Percentiles rank a stretch among this genome's conserved stretches.
Evolutionary conservation across 2,888 invertebrate species (phyloP).

Genomic region (Sphaerophoria taeniata): DNA sequence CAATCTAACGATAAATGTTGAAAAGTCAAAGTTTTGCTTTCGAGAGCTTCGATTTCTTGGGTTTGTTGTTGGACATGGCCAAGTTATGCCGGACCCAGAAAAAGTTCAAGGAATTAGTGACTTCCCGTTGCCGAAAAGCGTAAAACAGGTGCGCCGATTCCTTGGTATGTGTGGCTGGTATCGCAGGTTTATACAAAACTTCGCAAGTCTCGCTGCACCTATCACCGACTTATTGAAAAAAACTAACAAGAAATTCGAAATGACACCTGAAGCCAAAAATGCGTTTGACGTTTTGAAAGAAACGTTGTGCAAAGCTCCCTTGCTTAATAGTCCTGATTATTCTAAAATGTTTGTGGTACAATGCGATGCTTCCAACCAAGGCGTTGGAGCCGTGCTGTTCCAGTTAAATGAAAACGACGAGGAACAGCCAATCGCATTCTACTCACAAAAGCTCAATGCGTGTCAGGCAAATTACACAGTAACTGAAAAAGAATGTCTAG

Average conservation of each 20-base stretch:
- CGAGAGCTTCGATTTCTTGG: slow-evolving; percentile 41
- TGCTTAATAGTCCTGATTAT: slow-evolving; percentile 52
- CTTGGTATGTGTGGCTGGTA: slow-evolving; percentile 73
- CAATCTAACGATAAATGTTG: slow-evolving; percentile 54
- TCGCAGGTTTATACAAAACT: slow-evolving; percentile 28
- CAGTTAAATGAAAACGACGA: slow-evolving; percentile 34
- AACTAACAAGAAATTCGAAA: slow-evolving; percentile 6
- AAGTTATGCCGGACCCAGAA: slow-evolving; percentile 42
- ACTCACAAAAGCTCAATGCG: slow-evolving; percentile 49
- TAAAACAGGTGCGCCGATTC: slow-evolving; percentile 74
- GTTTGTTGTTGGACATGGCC: slow-evolving; percentile 49
- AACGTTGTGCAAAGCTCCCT: slow-evolving; percentile 33
- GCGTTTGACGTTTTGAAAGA: slow-evolving; percentile 39
- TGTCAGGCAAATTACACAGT: slow-evolving; percentile 53
- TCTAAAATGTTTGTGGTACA: slow-evolving; percentile 40
- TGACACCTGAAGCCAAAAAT: slow-evolving; percentile 8
- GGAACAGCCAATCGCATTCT: slow-evolving; percentile 51
- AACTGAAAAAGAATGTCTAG: neutral
- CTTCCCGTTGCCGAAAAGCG: slow-evolving; percentile 35
- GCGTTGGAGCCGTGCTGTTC: slow-evolving; percentile 12
- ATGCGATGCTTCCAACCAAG: slow-evolving; percentile 52
- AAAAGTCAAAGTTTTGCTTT: slow-evolving; percentile 55
- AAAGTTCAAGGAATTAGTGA: slow-evolving; percentile 39
- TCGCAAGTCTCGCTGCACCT: slow-evolving; percentile 39
- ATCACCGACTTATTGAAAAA: slow-evolving; percentile 45